Conservation (phyloP, 2,797 vertebrate species). For the Anomalospiza imberbis region DNA sequence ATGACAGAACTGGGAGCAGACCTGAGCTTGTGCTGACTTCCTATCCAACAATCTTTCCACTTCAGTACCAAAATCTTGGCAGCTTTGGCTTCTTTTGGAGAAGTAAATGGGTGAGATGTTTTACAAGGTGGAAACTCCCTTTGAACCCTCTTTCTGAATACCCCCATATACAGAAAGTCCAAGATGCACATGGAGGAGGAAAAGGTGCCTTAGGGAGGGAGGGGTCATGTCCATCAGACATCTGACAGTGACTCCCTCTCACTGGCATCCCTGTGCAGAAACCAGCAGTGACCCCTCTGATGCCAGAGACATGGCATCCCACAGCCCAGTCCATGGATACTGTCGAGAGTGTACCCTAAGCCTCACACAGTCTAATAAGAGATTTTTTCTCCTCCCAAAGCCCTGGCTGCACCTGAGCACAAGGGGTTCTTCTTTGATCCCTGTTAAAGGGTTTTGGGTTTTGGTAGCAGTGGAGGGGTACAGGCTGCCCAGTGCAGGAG, state of each 20-base stretch:
- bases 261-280: background rate
- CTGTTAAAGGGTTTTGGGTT: background rate
- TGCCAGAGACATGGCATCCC: background rate
- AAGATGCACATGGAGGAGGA: background rate
- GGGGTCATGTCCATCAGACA: background rate
- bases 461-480: background rate
- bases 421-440: background rate
- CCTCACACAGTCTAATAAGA: background rate
- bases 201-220: rapidly evolving
- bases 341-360: rapidly evolving
- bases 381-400: background rate
- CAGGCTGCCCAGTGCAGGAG: rapidly evolving
- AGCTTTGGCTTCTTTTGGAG: background rate
- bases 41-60: background rate
- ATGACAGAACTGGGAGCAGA: background rate
- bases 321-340: background rate
- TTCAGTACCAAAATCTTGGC: background rate
- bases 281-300: background rate
- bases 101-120: background rate
- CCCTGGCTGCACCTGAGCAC: background rate
- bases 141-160: background rate
- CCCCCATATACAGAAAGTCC: background rate
- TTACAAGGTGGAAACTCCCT: background rate
- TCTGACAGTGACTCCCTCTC: background rate
- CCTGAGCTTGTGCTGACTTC: background rate